A percentile compares a stretch with the other conserved stretches of the same genome.
Evolutionary conservation across 1,140 invertebrate genomes (phyloP).

Genomic region (Papilio polytes): DNA sequence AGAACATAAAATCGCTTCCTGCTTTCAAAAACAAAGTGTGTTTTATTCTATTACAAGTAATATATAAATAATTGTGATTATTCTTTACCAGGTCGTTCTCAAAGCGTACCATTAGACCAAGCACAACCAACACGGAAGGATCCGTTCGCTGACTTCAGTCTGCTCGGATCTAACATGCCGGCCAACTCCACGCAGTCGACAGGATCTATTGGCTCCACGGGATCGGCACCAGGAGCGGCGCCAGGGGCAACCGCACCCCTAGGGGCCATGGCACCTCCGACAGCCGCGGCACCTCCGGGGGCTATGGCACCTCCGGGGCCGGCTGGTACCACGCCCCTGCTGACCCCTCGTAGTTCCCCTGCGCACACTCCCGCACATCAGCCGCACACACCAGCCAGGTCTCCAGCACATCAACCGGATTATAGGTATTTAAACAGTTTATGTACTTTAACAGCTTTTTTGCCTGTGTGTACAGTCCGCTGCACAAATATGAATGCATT

Average conservation of each 20-base stretch:
- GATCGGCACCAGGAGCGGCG: background rate
- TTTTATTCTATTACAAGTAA: too few relatives aligned
- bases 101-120: slow-evolving; percentile 45
- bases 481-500: too few relatives aligned
- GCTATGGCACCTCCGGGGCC: background rate
- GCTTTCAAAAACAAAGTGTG: too few relatives aligned
- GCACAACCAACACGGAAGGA: slow-evolving; percentile 40
- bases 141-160: slow-evolving; percentile 42
- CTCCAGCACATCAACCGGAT: slow-evolving; percentile 81
- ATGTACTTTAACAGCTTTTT: too few relatives aligned
- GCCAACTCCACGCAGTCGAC: slow-evolving; percentile 30
- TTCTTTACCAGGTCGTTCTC: slow-evolving; percentile 40
- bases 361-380: slow-evolving; percentile 62
- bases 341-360: slow-evolving; percentile 72
- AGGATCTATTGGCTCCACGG: background rate
- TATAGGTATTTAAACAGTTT: slow-evolving; percentile 63
- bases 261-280: background rate
- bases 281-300: background rate
- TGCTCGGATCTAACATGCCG: slow-evolving; percentile 40
- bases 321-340: slow-evolving; percentile 6
- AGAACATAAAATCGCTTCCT: background rate
- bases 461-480: too few relatives aligned
- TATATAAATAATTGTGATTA: too few relatives aligned
- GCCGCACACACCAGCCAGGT: slow-evolving; percentile 67
- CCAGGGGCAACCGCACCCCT: background rate